These are phyloP conservation scores for Nesospiza acunhae DNA, from an alignment of 2,113 vertebrate genomes.

Conservation along the genomic window DNA sequence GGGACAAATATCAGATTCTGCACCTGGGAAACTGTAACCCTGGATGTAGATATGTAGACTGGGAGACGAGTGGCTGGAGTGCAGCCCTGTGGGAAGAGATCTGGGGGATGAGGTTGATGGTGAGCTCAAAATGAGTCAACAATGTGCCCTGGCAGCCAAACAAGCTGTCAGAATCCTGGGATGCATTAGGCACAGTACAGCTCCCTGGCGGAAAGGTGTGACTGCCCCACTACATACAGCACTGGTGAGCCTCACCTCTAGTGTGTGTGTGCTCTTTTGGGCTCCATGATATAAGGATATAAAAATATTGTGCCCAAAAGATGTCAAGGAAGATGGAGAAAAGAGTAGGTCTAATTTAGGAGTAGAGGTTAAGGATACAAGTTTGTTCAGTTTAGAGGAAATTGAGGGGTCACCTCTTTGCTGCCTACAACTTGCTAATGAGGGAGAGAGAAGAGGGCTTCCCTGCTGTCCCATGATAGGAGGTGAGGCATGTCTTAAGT, in stretches of 20 bases:
- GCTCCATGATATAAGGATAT: not conserved
- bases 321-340: not conserved
- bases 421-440: not conserved
- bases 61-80: not conserved
- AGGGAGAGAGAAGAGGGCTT: accelerated
- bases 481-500: not conserved
- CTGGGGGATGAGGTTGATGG: not conserved
- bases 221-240: not conserved
- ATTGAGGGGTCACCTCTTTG: not conserved
- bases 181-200: not conserved
- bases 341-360: not conserved
- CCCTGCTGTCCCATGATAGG: not conserved
- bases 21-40: not conserved
- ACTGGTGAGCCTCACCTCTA: not conserved
- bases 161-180: not conserved
- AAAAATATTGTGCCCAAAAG: not conserved
- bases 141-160: too few species aligned
- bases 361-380: not conserved
- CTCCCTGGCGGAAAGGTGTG: not conserved
- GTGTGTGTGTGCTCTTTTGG: too few species aligned
- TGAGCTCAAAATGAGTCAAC: not conserved
- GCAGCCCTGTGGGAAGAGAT: not conserved
- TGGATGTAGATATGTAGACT: too few species aligned
- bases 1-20: not conserved
- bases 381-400: not conserved